Conservation (phyloP, 2,888 invertebrate species). For the Allophyes oxyacanthae region DNA sequence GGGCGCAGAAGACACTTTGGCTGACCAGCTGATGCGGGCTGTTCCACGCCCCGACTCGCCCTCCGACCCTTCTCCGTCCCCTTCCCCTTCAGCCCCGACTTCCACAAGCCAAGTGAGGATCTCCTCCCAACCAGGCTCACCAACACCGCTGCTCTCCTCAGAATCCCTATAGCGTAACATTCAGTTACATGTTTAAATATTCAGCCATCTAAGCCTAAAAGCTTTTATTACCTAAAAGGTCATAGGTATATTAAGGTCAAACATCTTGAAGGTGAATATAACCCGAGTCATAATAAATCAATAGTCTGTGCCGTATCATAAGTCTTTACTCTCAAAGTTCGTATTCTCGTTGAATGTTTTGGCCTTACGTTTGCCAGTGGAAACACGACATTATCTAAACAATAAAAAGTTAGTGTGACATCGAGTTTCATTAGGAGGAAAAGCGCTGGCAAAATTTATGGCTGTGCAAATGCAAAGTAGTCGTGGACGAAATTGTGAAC, state of each 20-base stretch:
- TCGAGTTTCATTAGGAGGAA: constrained; percentile 77
- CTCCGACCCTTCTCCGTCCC: constrained; percentile 82
- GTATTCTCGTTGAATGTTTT: constrained; percentile 49
- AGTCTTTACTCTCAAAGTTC: constrained; percentile 43
- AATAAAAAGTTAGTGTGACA: constrained; percentile 70
- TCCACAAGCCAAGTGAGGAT: constrained; percentile 97
- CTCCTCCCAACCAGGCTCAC: constrained; percentile 91
- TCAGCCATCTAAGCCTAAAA: constrained; percentile 51
- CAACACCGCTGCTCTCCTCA: constrained; percentile 79
- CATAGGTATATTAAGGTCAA: constrained; percentile 61
- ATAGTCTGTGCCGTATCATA: constrained; percentile 44
- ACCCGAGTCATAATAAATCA: constrained; percentile 65
- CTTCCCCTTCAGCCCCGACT: constrained; percentile 94
- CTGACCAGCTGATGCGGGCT: constrained; percentile 96
- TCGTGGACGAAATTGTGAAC: constrained; percentile 75
- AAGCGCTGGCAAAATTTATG: constrained; percentile 73
- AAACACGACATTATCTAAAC: constrained; percentile 64
- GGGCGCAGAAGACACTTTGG: constrained; percentile 82
- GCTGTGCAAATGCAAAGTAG: constrained; percentile 71
- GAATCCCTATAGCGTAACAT: constrained; percentile 66
- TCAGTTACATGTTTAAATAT: constrained; percentile 24
- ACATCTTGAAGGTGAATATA: constrained; percentile 61
- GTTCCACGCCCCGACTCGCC: constrained; percentile 92
- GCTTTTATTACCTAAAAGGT: constrained; percentile 58
- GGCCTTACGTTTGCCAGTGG: constrained; percentile 47